phyloP scores from a whole-genome alignment of 2,888 invertebrate species.

The Flexamia atlantica region DNA sequence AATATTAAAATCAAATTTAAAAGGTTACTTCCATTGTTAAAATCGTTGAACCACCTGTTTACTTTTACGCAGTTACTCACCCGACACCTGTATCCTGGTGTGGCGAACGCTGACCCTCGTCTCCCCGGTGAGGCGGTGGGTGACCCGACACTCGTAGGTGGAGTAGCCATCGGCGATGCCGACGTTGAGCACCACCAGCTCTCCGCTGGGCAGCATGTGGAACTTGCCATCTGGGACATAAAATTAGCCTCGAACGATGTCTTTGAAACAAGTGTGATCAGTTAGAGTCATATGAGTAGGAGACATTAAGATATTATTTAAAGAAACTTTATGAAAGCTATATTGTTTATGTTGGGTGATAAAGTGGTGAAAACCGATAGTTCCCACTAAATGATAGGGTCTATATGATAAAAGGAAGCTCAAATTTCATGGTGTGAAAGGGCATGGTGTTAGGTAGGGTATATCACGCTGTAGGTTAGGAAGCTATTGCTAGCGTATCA shows the following conservation, averaged over 20 bases:
- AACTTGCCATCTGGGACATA: conserved; percentile 55
- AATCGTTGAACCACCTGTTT: too few species aligned
- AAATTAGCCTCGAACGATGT: too few species aligned
- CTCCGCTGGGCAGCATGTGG: conserved; percentile 59
- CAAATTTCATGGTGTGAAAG: background rate
- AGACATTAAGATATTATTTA: too few species aligned
- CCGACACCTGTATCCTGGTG: conserved; percentile 37
- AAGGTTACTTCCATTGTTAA: too few species aligned
- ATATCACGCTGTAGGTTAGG: background rate
- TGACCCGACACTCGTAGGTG: conserved; percentile 54
- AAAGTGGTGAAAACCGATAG: too few species aligned
- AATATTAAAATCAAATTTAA: too few species aligned
- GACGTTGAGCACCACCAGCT: conserved; percentile 56
- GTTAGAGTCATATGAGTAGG: too few species aligned
- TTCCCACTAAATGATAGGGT: too few species aligned
- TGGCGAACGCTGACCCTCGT: conserved; percentile 51
- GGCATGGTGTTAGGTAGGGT: background rate
- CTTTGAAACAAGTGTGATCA: too few species aligned
- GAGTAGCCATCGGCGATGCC: conserved; percentile 26
- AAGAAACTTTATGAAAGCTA: too few species aligned
- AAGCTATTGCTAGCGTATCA: background rate
- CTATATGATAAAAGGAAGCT: background rate
- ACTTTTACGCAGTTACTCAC: too few species aligned
- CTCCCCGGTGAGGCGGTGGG: conserved; percentile 56
- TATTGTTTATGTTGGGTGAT: too few species aligned